phyloP scores from a whole-genome alignment of 2,888 invertebrate genomes.

The Agriopis marginaria region DNA sequence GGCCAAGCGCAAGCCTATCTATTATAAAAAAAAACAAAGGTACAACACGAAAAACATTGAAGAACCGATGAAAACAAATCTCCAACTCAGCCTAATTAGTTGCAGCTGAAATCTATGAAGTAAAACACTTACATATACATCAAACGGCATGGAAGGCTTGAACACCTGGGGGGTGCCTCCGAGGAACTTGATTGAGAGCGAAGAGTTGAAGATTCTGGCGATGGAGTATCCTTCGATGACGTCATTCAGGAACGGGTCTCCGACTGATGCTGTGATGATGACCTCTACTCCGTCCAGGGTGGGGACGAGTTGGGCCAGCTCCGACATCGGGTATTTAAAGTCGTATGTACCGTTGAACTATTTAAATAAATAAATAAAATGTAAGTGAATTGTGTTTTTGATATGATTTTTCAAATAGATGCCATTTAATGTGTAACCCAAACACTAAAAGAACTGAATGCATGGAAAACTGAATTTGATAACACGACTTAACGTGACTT shows the following conservation, averaged over 20 bases:
- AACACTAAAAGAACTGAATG: too few relatives aligned
- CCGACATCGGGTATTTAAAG: constrained; percentile 94
- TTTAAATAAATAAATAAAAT: constrained; percentile 31
- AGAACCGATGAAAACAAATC: too few relatives aligned
- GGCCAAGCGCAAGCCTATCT: too few relatives aligned
- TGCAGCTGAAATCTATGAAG: constrained; percentile 65
- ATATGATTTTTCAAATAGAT: too few relatives aligned
- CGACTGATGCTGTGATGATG: constrained; percentile 93
- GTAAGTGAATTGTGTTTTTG: not conserved
- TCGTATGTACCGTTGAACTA: constrained; percentile 96
- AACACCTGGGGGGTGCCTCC: constrained; percentile 97
- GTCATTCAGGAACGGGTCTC: constrained; percentile 94
- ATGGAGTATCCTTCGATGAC: constrained; percentile 94
- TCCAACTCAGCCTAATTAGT: not conserved
- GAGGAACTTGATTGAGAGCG: constrained; percentile 92
- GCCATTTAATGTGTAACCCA: too few relatives aligned
- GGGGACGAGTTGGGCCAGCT: constrained; percentile 89
- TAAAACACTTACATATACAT: constrained; percentile 90
- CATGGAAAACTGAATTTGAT: too few relatives aligned
- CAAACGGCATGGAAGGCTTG: constrained; percentile 97
- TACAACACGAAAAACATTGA: too few relatives aligned
- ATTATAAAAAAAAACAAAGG: too few relatives aligned
- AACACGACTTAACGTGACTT: too few relatives aligned
- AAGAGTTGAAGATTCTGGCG: constrained; percentile 95
- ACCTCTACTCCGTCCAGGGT: constrained; percentile 92